Evolutionary conservation across 2,888 invertebrate genomes (phyloP).

Genomic region (Melipona bicolor): DNA sequence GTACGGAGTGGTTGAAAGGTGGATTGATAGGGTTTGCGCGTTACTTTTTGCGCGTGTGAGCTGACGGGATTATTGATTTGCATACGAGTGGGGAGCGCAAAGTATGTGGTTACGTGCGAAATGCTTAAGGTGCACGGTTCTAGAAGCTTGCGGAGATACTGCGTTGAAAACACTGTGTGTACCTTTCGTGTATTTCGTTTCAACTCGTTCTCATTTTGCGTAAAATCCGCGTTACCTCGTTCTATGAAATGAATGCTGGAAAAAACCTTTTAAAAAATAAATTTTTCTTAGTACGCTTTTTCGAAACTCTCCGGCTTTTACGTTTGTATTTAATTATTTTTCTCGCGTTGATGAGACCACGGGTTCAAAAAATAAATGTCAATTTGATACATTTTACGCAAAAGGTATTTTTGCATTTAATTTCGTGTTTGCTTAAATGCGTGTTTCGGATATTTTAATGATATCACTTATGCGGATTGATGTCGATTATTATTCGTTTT

Average conservation of each 20-base stretch:
- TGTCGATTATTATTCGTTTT: neutral
- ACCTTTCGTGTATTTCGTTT: constrained; percentile 9
- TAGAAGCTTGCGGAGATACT: constrained; percentile 6
- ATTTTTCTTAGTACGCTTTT: neutral
- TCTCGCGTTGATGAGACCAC: too few species aligned
- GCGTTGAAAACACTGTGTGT: neutral
- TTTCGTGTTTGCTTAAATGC: too few species aligned
- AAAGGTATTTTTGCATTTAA: too few species aligned
- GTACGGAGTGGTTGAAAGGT: neutral
- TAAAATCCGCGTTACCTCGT: neutral
- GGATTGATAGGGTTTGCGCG: constrained; percentile 1
- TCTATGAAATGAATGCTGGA: too few species aligned
- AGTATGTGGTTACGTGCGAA: neutral
- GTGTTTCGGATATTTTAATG: neutral
- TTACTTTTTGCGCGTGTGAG: neutral
- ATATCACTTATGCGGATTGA: neutral
- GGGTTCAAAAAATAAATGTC: too few species aligned
- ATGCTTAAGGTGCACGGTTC: neutral
- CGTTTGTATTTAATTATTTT: neutral
- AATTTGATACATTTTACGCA: too few species aligned
- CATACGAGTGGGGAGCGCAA: constrained; percentile 1
- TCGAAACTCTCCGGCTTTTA: neutral
- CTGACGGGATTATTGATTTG: constrained; percentile 18
- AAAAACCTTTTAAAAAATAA: neutral
- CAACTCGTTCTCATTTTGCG: neutral